Base-by-base conservation (phyloP, 2,113 vertebrate genomes). In the Numenius arquata region DNA sequence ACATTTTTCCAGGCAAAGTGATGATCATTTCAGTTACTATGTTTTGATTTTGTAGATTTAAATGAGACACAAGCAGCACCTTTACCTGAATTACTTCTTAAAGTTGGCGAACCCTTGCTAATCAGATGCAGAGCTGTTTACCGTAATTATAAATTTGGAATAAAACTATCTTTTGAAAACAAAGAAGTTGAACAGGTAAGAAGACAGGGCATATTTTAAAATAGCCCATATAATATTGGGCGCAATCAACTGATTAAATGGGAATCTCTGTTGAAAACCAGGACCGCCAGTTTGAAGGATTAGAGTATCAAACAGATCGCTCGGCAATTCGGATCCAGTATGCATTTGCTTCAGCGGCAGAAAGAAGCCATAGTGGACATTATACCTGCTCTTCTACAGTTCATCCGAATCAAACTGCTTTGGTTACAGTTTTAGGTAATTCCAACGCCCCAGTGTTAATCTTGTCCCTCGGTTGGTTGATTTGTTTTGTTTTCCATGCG, bases 341-440 rank as follows among this genome's bases (percentile, higher is more conserved):
- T 62, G 62, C 40, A 26, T 98, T 98, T 95, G 72, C 88, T 80
- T 85, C 96, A 82, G 94, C 96, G 0, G 97, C 97, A 94, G 82
- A 63, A 95, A 97, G 85, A 95, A 76, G 93, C 3, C n/a, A 98
- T 74, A 98, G 75, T 15, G 98, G 98, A 52, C 97, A 55, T 36
- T 99, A 99, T 29, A 98, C 97, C 83, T 99, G 99, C 88, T 98
- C 66, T 38, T 98, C 91, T 74, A 48, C 89, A 5, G 3, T 75
- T 25, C 95, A 96, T 58, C 91, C 62, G 5, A 96, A 48, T 9
- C 98, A 98, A 86, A 98, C 98, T 32, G 95, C 98, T 78, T 9
- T 96, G 83, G 85, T 99, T 74, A 95, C 97, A 62, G 97, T 99
- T 83, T 72, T 98, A 92, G 98, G 99, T 99, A 98, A 98, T 85